A percentile compares a stretch with the other conserved stretches of the same genome.
phyloP scores from a whole-genome alignment of 2,113 vertebrate genomes.

The Corythaeola cristata region DNA sequence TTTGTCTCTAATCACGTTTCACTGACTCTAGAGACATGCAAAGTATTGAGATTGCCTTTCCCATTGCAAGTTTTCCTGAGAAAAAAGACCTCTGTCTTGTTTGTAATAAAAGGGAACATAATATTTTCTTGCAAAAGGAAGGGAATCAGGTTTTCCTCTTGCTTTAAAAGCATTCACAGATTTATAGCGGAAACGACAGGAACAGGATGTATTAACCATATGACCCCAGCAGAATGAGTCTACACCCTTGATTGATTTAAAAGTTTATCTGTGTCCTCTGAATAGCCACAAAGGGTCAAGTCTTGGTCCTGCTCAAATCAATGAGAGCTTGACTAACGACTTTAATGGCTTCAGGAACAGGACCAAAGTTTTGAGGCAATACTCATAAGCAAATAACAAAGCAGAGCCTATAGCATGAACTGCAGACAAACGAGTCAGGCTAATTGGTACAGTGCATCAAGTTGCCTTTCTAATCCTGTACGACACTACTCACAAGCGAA shows the following conservation, averaged over 20 bases:
- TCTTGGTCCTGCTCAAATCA: conserved; percentile 41
- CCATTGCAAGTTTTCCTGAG: background rate
- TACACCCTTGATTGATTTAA: conserved; percentile 71
- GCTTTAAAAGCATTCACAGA: conserved; percentile 59
- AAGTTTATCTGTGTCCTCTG: conserved; percentile 75
- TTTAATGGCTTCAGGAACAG: conserved; percentile 6
- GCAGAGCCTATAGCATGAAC: conserved; percentile 53
- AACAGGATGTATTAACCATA: conserved; percentile 71
- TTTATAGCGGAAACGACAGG: conserved; percentile 74
- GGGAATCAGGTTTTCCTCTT: conserved; percentile 41
- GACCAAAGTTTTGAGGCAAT: conserved; percentile 70
- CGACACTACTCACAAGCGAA: background rate
- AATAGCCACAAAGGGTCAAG: conserved; percentile 70
- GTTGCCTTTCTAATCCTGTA: conserved; percentile 27
- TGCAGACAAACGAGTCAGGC: conserved; percentile 33
- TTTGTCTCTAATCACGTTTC: background rate
- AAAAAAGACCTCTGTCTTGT: background rate
- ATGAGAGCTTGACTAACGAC: conserved; percentile 24
- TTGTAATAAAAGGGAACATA: background rate
- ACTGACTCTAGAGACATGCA: background rate
- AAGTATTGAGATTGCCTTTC: conserved; percentile 4
- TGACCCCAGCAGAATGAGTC: conserved; percentile 69
- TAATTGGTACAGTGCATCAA: conserved; percentile 52
- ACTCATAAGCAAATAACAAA: conserved; percentile 74
- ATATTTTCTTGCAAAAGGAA: conserved; percentile 38